A percentile compares a stretch with the other conserved stretches of the same genome.
Conservation (phyloP, 2,113 vertebrate species). For the Cynoglossus semilaevis region DNA sequence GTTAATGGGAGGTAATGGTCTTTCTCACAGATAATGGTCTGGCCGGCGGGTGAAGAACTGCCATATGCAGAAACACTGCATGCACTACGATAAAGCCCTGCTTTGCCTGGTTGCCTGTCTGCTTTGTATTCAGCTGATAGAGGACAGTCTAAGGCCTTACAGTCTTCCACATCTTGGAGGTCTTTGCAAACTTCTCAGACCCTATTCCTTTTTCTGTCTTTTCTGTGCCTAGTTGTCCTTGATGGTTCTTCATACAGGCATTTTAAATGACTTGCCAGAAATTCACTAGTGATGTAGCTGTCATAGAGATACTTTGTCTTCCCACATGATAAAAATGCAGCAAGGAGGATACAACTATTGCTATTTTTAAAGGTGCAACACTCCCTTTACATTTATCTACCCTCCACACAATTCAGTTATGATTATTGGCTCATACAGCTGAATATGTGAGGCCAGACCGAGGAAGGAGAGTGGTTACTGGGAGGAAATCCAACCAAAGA, state of each 20-base stretch:
- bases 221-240: constrained; percentile 25
- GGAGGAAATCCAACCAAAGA: constrained; percentile 50
- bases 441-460: constrained; percentile 39
- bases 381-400: constrained; percentile 42
- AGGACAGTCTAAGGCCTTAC: constrained; percentile 41
- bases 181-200: constrained; percentile 50
- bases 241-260: constrained; percentile 50
- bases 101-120: constrained; percentile 37
- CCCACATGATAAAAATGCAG: constrained; percentile 53
- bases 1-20: constrained; percentile 73
- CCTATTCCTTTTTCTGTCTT: constrained; percentile 32
- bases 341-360: constrained; percentile 42
- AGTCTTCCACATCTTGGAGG: constrained; percentile 28
- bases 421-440: constrained; percentile 61
- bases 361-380: constrained; percentile 55
- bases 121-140: constrained; percentile 46
- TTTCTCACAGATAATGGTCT: constrained; percentile 63
- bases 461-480: constrained; percentile 43
- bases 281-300: constrained; percentile 66
- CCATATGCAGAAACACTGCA: constrained; percentile 40
- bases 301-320: constrained; percentile 72
- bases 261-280: constrained; percentile 55
- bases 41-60: constrained; percentile 40
- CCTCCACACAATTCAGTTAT: constrained; percentile 71
- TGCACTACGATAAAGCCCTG: constrained; percentile 52